Evolutionary conservation across 2,888 invertebrate genomes (phyloP).

Genomic region (Drosophila hamatofila): DNA sequence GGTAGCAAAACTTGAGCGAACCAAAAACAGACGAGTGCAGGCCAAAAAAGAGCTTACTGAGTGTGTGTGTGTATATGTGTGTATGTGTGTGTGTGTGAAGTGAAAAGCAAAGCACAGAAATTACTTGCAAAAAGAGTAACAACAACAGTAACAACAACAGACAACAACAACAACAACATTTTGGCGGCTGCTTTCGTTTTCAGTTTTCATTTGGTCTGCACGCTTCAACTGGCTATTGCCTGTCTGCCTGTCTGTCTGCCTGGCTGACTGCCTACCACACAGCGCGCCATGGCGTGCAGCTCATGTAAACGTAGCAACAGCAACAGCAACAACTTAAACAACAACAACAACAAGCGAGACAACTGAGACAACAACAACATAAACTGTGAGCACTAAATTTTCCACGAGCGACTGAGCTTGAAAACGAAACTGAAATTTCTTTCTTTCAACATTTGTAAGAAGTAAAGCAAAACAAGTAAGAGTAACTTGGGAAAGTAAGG

Average conservation of each 20-base stretch:
- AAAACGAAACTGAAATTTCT: conserved; percentile 75
- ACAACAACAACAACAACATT: conserved; percentile 21
- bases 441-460: conserved; percentile 54
- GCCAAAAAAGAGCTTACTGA: conserved; percentile 51
- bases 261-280: neutral
- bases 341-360: conserved; percentile 20
- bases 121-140: conserved; percentile 49
- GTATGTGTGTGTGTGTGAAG: conserved; percentile 46
- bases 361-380: conserved; percentile 11
- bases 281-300: conserved; percentile 56
- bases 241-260: conserved; percentile 14
- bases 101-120: conserved; percentile 74
- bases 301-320: conserved; percentile 65
- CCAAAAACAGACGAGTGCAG: conserved; percentile 72
- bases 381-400: conserved; percentile 74
- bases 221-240: conserved; percentile 73
- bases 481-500: neutral
- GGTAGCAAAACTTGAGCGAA: conserved; percentile 58
- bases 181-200: conserved; percentile 71
- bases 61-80: neutral
- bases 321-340: conserved; percentile 17
- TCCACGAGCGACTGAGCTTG: conserved; percentile 78
- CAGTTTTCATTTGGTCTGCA: conserved; percentile 68
- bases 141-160: conserved; percentile 13
- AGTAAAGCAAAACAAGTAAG: conserved; percentile 10